Conservation (phyloP, 2,797 vertebrate species). For the Parauchenoglanis punctatus region DNA sequence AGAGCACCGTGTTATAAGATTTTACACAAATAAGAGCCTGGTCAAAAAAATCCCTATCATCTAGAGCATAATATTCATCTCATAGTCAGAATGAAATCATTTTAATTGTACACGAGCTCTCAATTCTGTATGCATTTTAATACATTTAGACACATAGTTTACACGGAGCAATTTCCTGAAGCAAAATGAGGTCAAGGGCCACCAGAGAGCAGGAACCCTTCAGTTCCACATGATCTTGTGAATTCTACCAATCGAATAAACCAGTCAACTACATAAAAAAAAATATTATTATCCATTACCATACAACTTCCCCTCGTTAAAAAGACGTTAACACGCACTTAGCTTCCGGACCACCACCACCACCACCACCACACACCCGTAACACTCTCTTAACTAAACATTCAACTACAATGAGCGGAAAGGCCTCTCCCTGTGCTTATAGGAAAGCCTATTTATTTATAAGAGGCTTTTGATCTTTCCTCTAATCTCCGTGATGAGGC, state of each 20-base stretch:
- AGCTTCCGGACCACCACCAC: constrained; percentile 59
- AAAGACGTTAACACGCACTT: constrained; percentile 43
- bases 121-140: background rate
- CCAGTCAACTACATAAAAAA: background rate
- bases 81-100: background rate
- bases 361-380: constrained; percentile 55
- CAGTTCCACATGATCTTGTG: background rate
- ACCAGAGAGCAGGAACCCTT: background rate
- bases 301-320: constrained; percentile 26
- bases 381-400: constrained; percentile 70
- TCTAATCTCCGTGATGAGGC: constrained; percentile 53
- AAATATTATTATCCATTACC: constrained; percentile 3
- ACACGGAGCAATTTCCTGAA: background rate
- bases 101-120: background rate
- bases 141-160: background rate
- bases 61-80: background rate
- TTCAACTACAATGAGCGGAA: constrained; percentile 68
- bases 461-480: constrained; percentile 49
- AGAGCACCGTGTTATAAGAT: background rate
- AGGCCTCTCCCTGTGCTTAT: constrained; percentile 59
- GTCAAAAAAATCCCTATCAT: background rate
- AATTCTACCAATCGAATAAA: background rate
- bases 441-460: constrained; percentile 40
- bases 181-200: background rate
- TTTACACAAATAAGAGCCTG: background rate